Evolutionary conservation across 2,113 vertebrate species (phyloP).

Genomic region (Cryptoleucopteryx plumbea): DNA sequence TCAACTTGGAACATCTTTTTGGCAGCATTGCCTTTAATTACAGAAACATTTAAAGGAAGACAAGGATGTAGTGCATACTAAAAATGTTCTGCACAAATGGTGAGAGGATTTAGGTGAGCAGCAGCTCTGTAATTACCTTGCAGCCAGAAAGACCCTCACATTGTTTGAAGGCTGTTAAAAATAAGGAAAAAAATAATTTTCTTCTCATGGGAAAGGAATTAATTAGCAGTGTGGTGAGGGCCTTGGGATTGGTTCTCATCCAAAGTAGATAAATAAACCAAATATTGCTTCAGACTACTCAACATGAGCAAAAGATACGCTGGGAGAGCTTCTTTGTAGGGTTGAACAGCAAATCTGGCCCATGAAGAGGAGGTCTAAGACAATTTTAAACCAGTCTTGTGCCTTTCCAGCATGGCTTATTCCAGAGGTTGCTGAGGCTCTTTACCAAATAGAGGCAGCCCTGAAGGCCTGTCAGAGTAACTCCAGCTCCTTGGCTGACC

Average conservation of each 20-base stretch:
- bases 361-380: not conserved
- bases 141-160: constrained; percentile 22
- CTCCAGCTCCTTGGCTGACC: not conserved
- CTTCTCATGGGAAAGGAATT: constrained; percentile 35
- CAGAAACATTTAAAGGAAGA: constrained; percentile 4
- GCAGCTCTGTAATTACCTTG: constrained; percentile 54
- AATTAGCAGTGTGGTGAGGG: constrained; percentile 20
- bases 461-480: not conserved
- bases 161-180: constrained; percentile 40
- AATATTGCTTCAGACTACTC: not conserved
- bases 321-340: not conserved
- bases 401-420: not conserved
- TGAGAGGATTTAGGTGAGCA: constrained; percentile 36
- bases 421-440: not conserved
- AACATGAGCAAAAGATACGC: fast-evolving
- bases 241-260: constrained; percentile 20
- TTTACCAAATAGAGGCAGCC: not conserved
- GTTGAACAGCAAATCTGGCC: not conserved
- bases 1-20: constrained; percentile 27
- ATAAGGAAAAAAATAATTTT: constrained; percentile 31
- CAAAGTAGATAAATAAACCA: constrained; percentile 36
- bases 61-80: constrained; percentile 3
- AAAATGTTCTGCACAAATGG: constrained; percentile 2
- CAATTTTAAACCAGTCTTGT: not conserved
- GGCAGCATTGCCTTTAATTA: constrained; percentile 49